These are phyloP conservation scores for Sebastes kiyomatsui DNA, from an alignment of 2,797 vertebrate genomes.

Conservation along the genomic window DNA sequence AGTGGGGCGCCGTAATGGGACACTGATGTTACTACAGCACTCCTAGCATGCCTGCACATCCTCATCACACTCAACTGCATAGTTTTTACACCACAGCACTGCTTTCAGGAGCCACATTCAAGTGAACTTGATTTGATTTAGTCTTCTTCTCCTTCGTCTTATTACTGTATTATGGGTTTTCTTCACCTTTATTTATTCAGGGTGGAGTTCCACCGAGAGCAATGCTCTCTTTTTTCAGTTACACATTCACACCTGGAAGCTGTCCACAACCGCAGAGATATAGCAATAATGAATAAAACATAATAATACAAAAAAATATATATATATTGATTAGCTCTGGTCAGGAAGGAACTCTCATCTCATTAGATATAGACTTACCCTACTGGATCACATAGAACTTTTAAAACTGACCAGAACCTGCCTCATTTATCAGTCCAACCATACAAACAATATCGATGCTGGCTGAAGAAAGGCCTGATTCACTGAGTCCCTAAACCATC, in stretches of 20 bases:
- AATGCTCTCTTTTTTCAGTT: neutral
- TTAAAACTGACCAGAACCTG: neutral
- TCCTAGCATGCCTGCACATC: neutral
- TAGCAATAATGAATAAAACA: neutral
- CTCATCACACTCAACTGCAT: constrained; percentile 1
- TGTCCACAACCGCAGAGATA: neutral
- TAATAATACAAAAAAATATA: neutral
- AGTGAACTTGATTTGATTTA: neutral
- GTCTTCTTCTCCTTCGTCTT: neutral
- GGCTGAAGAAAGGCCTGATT: neutral
- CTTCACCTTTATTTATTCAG: neutral
- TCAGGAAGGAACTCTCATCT: neutral
- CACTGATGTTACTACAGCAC: neutral
- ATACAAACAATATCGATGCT: neutral
- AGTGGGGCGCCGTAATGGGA: constrained; percentile 8
- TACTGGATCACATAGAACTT: neutral
- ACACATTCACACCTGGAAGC: neutral
- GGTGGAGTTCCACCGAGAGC: neutral
- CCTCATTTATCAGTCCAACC: neutral
- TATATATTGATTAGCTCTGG: neutral
- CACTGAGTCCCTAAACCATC: neutral
- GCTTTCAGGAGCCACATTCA: neutral
- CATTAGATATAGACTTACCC: neutral
- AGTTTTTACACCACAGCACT: neutral
- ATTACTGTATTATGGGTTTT: neutral